Evolutionary conservation across 2,888 invertebrate species (phyloP), one percentile per base, ranked within the genome.

Genomic region (Platycheirus albimanus): DNA sequence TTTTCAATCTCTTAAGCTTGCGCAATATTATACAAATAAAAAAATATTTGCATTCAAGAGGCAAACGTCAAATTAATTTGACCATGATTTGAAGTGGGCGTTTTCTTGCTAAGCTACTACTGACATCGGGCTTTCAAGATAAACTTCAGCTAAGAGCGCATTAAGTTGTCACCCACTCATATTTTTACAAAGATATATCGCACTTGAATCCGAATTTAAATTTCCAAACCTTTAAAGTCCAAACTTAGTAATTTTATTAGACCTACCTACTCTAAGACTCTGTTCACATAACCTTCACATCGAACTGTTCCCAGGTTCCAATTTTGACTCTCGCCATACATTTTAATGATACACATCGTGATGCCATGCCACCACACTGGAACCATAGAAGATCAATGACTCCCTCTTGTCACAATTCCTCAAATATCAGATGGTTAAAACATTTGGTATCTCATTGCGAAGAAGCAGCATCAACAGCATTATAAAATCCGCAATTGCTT

Each of bases 311-410:
- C 61, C 75, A 69, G 33, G 36, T 43, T 61, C 36, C 51, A 61
- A 28, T 61, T 75, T 58, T 33, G 19, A 38, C 2, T 38, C 4
- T 28, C 8, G 41, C 11, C 45, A 15, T n/a, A n/a, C n/a, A n/a
- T n/a, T n/a, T 6, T 49, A 24, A 20, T 17, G 10, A 38, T 17
- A 13, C 7, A 15, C 36, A 24, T 67, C 52, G 61, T 67, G 72
- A 63, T 28, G 28, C 52, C 43, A 63, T 24, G 28, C 52, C 43
- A 56, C 28, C 43, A 38, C 28, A 43, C 19, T 56, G 17, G n/a
- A 56, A 43, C 64, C 51, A 19, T 70, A 19, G 36, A 70, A 75
- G 80, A 76, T 76, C 81, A 81, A 67, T 54, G 71, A 81, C 71
- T 76, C 70, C n/a, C 15, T 66, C 41, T 52, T 66, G 75, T 75